phyloP scores from a whole-genome alignment of 2,113 vertebrate species.

The Salvelinus fontinalis region DNA sequence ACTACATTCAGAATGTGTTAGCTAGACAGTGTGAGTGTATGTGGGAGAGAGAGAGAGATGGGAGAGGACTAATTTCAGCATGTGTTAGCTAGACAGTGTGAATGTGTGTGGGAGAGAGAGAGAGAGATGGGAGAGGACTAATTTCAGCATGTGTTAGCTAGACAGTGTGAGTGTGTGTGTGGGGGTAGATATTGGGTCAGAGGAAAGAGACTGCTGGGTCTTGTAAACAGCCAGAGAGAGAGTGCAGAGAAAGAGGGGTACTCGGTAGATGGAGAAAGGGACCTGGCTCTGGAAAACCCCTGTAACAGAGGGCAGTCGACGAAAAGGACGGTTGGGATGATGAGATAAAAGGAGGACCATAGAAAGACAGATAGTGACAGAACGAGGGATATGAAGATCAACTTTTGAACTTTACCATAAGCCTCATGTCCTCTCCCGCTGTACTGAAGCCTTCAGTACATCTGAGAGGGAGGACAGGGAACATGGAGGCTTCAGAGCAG shows the following conservation, averaged over 20 bases:
- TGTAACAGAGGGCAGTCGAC: background rate
- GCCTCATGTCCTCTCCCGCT: background rate
- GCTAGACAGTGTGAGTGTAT: background rate
- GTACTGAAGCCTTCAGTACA: background rate
- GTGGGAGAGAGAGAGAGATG: background rate
- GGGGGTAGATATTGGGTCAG: slow-evolving; percentile 5
- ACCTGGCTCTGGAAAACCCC: background rate
- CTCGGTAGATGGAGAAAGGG: too few species aligned
- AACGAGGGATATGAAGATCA: background rate
- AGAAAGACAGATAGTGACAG: background rate
- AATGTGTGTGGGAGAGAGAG: background rate
- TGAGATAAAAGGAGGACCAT: background rate
- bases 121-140: background rate
- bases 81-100: background rate
- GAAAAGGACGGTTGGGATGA: background rate
- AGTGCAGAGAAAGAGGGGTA: too few species aligned
- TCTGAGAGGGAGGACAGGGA: background rate
- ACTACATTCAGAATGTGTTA: background rate
- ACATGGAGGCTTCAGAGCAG: slow-evolving; percentile 10
- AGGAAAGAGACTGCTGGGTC: background rate
- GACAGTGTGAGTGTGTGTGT: background rate
- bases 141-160: background rate
- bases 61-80: background rate
- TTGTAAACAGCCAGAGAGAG: too few species aligned
- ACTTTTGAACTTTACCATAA: slow-evolving; percentile 3